Percentiles rank a stretch among this genome's conserved stretches.
Evolutionary conservation across 2,888 invertebrate species (phyloP).

Genomic region (Strigamia maritima): DNA sequence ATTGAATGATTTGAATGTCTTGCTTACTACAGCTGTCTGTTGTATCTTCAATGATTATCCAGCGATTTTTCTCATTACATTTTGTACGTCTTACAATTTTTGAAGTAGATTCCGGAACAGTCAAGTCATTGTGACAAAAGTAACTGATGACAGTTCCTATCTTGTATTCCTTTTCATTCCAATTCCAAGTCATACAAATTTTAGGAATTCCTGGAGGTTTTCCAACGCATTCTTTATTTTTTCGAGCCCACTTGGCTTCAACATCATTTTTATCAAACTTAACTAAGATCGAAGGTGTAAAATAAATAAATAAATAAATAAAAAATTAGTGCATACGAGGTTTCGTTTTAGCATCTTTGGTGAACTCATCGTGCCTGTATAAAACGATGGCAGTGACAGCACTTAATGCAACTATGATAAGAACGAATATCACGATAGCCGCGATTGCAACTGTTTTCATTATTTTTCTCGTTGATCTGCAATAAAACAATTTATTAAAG

Average conservation of each 20-base stretch:
- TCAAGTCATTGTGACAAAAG: neutral
- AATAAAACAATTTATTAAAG: neutral
- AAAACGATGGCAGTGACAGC: neutral
- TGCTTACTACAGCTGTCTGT: neutral
- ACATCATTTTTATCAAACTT: neutral
- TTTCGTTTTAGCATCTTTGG: neutral
- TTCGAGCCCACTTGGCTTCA: neutral
- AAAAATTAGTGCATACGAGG: too few species aligned
- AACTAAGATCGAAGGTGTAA: neutral
- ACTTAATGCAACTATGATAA: neutral
- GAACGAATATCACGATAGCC: neutral
- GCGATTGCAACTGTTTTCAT: neutral
- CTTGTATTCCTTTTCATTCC: neutral
- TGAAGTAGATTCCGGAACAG: neutral
- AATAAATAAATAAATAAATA: too few species aligned
- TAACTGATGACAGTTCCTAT: neutral
- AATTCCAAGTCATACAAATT: neutral
- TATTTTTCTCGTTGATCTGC: neutral
- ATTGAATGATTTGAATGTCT: too few species aligned
- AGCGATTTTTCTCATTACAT: neutral
- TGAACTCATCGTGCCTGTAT: neutral
- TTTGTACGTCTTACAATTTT: neutral
- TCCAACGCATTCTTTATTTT: neutral
- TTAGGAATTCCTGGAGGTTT: neutral
- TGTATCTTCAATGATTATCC: neutral